phyloP scores from a whole-genome alignment of 2,113 vertebrate species.

The Microcebus griseorufus region DNA sequence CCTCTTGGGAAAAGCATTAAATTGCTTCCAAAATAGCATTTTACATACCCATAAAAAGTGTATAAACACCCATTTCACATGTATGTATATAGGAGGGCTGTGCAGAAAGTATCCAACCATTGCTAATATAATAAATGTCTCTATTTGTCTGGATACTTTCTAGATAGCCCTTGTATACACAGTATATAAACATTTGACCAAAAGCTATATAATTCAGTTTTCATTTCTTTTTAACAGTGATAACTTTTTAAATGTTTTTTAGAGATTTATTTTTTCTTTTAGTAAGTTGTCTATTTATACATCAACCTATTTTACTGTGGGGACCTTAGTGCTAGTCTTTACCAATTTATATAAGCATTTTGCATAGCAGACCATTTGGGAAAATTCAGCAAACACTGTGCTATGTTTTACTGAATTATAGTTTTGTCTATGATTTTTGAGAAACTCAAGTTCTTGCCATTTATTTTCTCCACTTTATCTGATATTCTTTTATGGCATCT shows the following conservation, averaged over 20 bases:
- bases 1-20: background rate
- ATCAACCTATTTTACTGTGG: background rate
- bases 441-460: background rate
- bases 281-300: background rate
- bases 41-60: background rate
- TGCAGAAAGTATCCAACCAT: no score
- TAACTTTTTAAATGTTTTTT: background rate
- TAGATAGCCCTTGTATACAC: no score
- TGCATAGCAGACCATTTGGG: background rate
- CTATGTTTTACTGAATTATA: background rate
- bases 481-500: background rate
- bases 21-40: background rate
- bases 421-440: background rate
- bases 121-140: no score
- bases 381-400: background rate
- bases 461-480: background rate
- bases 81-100: no score
- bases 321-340: background rate
- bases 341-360: background rate
- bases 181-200: background rate
- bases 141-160: no score
- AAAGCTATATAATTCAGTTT: background rate
- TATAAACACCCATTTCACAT: background rate
- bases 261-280: background rate
- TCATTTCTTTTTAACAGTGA: background rate